phyloP scores from a whole-genome alignment of 2,113 vertebrate genomes.

The Leptosomus discolor region DNA sequence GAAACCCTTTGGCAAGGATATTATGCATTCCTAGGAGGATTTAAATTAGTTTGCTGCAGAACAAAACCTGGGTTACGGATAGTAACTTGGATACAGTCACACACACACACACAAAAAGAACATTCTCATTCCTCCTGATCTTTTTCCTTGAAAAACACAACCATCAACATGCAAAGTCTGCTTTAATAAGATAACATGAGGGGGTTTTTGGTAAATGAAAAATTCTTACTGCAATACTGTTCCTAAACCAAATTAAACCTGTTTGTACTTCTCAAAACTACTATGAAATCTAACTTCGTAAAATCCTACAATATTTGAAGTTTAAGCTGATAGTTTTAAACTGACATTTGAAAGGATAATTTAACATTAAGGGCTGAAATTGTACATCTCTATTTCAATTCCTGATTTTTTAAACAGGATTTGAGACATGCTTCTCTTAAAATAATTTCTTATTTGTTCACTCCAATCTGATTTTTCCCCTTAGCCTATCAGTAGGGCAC shows the following conservation, averaged over 20 bases:
- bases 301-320: background rate
- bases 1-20: slow-evolving; percentile 71
- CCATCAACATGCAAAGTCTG: background rate
- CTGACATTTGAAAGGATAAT: background rate
- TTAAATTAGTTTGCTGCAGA: slow-evolving; percentile 66
- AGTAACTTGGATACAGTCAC: slow-evolving; percentile 66
- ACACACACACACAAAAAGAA: slow-evolving; percentile 8
- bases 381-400: background rate
- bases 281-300: background rate
- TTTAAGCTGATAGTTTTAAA: background rate
- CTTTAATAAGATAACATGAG: background rate
- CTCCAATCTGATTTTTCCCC: background rate
- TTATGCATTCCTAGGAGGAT: slow-evolving; percentile 74
- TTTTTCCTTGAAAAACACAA: slow-evolving; percentile 21
- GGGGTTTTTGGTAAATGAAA: background rate
- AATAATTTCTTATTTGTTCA: background rate
- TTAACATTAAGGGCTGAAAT: background rate
- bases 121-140: slow-evolving; percentile 18
- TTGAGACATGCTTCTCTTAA: background rate
- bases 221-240: background rate
- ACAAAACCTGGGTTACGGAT: slow-evolving; percentile 68
- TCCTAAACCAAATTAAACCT: background rate
- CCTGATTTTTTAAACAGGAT: background rate
- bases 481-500: background rate
- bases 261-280: background rate